Evolutionary conservation across 2,797 vertebrate species (phyloP).

Genomic region (Lophius americanus): DNA sequence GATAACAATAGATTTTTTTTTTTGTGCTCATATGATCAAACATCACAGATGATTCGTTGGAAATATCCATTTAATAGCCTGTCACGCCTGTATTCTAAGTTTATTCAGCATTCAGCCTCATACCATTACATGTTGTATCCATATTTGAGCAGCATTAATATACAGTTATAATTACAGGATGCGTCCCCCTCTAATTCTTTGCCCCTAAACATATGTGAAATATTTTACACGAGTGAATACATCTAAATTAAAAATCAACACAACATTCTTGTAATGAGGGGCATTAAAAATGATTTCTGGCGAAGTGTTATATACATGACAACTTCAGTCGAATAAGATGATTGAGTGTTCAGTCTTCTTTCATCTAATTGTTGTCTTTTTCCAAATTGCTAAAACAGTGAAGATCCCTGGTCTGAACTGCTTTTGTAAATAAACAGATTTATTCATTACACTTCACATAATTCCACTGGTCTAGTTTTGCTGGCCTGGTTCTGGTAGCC

Average conservation of each 20-base stretch:
- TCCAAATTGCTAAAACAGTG: too few species aligned
- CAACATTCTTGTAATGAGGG: too few species aligned
- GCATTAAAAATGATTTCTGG: too few species aligned
- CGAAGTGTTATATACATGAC: too few species aligned
- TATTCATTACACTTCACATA: slow-evolving; percentile 31
- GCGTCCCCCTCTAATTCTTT: not conserved
- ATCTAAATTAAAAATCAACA: too few species aligned
- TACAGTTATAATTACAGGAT: not conserved
- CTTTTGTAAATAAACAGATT: too few species aligned
- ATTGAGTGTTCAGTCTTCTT: too few species aligned
- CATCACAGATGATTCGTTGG: not conserved
- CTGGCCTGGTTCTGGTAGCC: slow-evolving; percentile 17
- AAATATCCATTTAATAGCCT: not conserved
- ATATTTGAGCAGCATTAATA: not conserved
- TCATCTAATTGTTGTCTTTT: too few species aligned
- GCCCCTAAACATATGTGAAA: too few species aligned
- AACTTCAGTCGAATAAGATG: too few species aligned
- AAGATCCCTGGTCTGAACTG: too few species aligned
- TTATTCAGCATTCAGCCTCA: not conserved
- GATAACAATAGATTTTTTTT: not conserved
- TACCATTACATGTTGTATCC: not conserved
- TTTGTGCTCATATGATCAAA: not conserved
- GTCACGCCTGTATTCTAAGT: not conserved
- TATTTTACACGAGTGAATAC: too few species aligned
- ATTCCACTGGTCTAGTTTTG: slow-evolving; percentile 33